These are phyloP conservation scores for Chaenodraco wilsoni DNA, from an alignment of 2,797 vertebrate genomes.

Conservation along the genomic window DNA sequence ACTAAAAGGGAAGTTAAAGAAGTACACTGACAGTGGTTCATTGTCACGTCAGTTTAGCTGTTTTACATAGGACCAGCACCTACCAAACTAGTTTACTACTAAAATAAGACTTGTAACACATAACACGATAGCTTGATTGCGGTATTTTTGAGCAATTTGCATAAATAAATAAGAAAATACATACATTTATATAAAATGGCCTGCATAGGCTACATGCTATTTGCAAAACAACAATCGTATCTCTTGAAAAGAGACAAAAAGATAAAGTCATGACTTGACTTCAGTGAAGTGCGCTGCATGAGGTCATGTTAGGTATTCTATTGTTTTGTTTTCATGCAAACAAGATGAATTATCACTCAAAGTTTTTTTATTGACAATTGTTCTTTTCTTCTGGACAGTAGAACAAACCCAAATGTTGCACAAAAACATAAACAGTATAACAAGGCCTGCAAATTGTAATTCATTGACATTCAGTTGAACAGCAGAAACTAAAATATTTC, in stretches of 20 bases:
- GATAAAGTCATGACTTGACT: slow-evolving; percentile 14
- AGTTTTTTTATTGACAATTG: slow-evolving; percentile 91
- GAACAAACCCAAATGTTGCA: slow-evolving; percentile 92
- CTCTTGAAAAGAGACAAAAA: not conserved
- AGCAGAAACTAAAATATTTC: slow-evolving; percentile 91
- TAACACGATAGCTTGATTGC: too few species aligned
- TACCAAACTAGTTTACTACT: too few species aligned
- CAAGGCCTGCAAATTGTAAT: slow-evolving; percentile 85
- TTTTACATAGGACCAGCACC: too few species aligned
- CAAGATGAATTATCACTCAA: slow-evolving; percentile 53
- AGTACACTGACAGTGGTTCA: too few species aligned
- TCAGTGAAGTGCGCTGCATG: not conserved
- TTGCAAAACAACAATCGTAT: not conserved
- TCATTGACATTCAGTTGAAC: slow-evolving; percentile 88
- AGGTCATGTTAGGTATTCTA: slow-evolving; percentile 5
- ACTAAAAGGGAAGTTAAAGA: too few species aligned
- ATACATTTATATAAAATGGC: too few species aligned
- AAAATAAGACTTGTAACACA: too few species aligned
- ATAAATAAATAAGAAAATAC: too few species aligned
- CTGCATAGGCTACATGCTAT: too few species aligned
- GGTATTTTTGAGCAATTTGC: too few species aligned
- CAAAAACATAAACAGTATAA: slow-evolving; percentile 89
- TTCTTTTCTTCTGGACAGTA: slow-evolving; percentile 86
- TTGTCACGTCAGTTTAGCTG: too few species aligned
- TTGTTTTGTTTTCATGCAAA: slow-evolving; percentile 17